Base-by-base conservation (phyloP, 1,140 invertebrate genomes). In the Planococcus citri region DNA sequence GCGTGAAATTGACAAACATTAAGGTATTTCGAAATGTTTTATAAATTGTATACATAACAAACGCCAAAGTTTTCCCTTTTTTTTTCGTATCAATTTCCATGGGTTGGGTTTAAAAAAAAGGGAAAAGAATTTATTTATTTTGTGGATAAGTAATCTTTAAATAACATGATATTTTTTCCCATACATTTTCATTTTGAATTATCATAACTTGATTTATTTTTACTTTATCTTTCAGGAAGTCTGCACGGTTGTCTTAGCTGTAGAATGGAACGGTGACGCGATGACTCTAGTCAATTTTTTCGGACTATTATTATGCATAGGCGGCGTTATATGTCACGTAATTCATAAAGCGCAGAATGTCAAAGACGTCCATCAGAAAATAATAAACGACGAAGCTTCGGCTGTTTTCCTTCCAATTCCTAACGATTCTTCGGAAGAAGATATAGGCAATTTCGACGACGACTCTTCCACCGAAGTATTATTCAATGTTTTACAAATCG, bases 241-340 rank as follows among this genome's bases (percentile, higher is more conserved):
- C 73, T 88, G 88, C 75, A 94, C 92, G 72, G 78, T 98, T 71
- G 84, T 87, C 9, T 78, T 98, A 74, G 95, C 95, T 14, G 87
- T 93, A 70, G 82, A 87, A 73, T 84, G 88, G 70, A 92, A 91
- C 76, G 90, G 91, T 17, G 95, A 98, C 78, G 80, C 85, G 73
- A 84, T 98, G 74, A 92, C 85, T 71, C 75, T 80, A 1, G 80
- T 97, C 1, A 98, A 98, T 80, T 84, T 89, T 21, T 79, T 92
- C 24, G 96, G 96, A 1, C 79, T 99, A 38, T 77, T 90, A 9
- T 80, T 97, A 12, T 98, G 95, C 77, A 79, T 98, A 71, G 80
- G 86, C 67, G 96, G 96, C 68, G 97, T 99, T 73, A 82, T 83
- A 10, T 80, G 90, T 64, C 96, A 98, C 78, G 87, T 96, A 21